phyloP scores from a whole-genome alignment of 2,113 vertebrate genomes.

The Balaeniceps rex region DNA sequence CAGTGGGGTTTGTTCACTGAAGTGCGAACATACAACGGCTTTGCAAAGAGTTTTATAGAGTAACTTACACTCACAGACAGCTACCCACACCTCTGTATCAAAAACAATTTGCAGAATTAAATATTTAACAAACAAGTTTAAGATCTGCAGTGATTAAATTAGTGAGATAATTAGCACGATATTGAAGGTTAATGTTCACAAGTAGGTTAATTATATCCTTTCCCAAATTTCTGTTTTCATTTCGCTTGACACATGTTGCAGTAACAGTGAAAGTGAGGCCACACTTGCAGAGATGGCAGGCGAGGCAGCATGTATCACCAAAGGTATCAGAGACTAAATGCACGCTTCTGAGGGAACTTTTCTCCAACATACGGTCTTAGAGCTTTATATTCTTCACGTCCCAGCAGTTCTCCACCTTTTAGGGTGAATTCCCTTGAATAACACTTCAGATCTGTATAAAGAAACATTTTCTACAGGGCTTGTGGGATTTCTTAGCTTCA shows the following conservation, averaged over 20 bases:
- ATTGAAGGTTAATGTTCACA: constrained; percentile 60
- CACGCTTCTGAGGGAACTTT: background rate
- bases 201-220: constrained; percentile 53
- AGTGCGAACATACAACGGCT: background rate
- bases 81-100: background rate
- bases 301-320: background rate
- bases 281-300: background rate
- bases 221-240: constrained; percentile 52
- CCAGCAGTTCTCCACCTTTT: background rate
- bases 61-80: background rate
- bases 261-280: constrained; percentile 5
- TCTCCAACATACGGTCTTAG: background rate
- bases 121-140: constrained; percentile 43
- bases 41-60: background rate
- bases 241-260: background rate
- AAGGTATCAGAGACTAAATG: background rate
- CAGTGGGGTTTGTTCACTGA: background rate
- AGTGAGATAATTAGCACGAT: constrained; percentile 45
- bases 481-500: background rate
- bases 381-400: background rate
- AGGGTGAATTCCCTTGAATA: background rate
- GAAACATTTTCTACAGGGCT: background rate
- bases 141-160: constrained; percentile 49
- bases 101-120: constrained; percentile 27
- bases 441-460: background rate